A percentile compares a stretch with the other conserved stretches of the same genome.
phyloP scores from a whole-genome alignment of 2,113 vertebrate genomes.

The Loxodonta africana region DNA sequence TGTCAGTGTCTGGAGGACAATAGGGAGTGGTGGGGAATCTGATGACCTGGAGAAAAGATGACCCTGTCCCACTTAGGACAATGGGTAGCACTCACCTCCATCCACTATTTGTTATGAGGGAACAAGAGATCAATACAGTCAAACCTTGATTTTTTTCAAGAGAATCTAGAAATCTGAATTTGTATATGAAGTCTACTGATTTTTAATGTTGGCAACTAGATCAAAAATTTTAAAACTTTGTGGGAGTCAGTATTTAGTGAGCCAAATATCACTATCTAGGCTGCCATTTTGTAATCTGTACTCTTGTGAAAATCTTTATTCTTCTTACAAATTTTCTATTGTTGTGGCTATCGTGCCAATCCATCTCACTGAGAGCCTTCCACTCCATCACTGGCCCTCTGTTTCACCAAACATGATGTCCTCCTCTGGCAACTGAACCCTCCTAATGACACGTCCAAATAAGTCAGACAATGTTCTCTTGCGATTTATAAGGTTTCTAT shows the following conservation, averaged over 20 bases:
- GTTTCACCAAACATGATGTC: background rate
- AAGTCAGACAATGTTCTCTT: background rate
- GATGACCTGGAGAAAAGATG: background rate
- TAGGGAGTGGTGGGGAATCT: no score
- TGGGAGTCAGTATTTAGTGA: background rate
- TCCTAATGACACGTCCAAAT: background rate
- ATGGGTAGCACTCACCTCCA: background rate
- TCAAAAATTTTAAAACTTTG: background rate
- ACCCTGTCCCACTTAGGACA: background rate
- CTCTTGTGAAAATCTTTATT: background rate
- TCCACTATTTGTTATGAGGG: background rate
- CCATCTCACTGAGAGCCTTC: background rate
- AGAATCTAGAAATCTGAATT: background rate
- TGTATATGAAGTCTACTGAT: background rate
- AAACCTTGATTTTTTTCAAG: background rate
- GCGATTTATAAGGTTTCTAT: background rate
- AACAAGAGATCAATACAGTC: background rate
- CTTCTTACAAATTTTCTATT: background rate
- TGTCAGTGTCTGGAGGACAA: background rate
- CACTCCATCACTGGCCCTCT: background rate
- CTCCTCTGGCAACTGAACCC: background rate
- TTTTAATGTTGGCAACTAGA: background rate
- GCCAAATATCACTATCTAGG: background rate
- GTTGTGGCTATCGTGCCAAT: background rate
- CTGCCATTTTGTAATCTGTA: background rate